Percentiles rank a stretch among this genome's conserved stretches.
Evolutionary conservation across 2,797 vertebrate species (phyloP).

Genomic region (Darevskia mixta): DNA sequence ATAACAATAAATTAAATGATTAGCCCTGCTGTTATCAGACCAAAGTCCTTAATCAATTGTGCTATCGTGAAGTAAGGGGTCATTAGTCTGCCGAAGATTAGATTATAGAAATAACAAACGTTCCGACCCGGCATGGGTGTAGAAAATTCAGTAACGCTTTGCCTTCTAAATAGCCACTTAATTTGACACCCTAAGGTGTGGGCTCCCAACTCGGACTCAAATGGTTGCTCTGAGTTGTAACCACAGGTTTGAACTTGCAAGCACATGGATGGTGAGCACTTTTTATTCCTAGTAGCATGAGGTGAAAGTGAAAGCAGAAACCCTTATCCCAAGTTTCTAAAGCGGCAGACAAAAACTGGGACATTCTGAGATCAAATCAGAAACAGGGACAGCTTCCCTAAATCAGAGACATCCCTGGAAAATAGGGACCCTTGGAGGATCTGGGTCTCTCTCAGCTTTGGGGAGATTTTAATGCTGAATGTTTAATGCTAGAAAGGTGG

Average conservation of each 20-base stretch:
- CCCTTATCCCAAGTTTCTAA: neutral
- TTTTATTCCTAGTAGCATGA: neutral
- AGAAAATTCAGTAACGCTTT: neutral
- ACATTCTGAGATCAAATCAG: too few species aligned
- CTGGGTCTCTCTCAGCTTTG: too few species aligned
- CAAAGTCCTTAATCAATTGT: neutral
- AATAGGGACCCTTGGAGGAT: too few species aligned
- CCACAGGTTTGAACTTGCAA: neutral
- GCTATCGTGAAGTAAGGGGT: neutral
- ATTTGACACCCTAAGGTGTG: neutral
- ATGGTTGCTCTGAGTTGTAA: neutral
- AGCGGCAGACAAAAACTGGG: neutral
- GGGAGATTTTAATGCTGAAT: neutral
- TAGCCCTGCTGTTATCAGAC: too few species aligned
- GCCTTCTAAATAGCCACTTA: neutral
- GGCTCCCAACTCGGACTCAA: neutral
- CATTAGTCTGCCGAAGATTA: conserved; percentile 4
- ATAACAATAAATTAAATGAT: too few species aligned
- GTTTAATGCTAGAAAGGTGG: neutral
- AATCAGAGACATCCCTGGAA: too few species aligned
- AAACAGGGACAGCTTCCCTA: too few species aligned
- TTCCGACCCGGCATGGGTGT: neutral
- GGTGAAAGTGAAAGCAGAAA: neutral
- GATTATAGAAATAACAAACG: neutral
- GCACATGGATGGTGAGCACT: neutral